Conservation (phyloP, 2,113 vertebrate genomes). For the Neotragus pygmaeus region DNA sequence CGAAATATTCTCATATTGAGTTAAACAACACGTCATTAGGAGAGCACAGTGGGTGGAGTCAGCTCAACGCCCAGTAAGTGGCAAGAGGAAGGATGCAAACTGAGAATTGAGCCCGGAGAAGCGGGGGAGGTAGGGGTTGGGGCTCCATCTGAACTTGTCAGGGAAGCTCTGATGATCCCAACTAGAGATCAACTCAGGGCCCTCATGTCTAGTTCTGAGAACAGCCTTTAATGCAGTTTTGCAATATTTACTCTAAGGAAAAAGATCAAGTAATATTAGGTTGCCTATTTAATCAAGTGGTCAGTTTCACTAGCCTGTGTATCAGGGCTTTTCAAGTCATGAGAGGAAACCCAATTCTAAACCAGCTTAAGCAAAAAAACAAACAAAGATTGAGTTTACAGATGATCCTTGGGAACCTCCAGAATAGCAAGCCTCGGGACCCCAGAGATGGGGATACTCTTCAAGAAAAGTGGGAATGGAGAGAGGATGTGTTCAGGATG, state of each 20-base stretch:
- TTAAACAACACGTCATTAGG: neutral
- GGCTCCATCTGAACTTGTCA: neutral
- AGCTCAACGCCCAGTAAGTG: neutral
- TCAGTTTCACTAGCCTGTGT: neutral
- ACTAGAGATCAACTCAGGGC: neutral
- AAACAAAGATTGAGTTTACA: neutral
- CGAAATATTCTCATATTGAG: neutral
- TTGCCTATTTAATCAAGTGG: neutral
- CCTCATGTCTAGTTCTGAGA: neutral
- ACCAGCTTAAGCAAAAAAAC: neutral
- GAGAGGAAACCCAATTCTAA: neutral
- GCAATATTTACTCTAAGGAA: neutral
- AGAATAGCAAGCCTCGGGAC: neutral
- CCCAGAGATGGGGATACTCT: neutral
- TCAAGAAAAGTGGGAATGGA: neutral
- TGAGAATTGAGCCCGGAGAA: neutral
- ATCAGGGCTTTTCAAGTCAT: neutral
- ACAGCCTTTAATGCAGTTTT: neutral
- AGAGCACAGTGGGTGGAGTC: neutral
- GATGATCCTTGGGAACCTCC: neutral
- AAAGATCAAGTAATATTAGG: neutral
- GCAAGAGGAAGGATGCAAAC: neutral
- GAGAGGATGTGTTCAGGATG: neutral
- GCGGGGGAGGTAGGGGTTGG: fast-evolving
- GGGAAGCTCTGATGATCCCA: neutral